Conservation (phyloP, 2,888 invertebrate species). For the Cephus rjabovi region DNA sequence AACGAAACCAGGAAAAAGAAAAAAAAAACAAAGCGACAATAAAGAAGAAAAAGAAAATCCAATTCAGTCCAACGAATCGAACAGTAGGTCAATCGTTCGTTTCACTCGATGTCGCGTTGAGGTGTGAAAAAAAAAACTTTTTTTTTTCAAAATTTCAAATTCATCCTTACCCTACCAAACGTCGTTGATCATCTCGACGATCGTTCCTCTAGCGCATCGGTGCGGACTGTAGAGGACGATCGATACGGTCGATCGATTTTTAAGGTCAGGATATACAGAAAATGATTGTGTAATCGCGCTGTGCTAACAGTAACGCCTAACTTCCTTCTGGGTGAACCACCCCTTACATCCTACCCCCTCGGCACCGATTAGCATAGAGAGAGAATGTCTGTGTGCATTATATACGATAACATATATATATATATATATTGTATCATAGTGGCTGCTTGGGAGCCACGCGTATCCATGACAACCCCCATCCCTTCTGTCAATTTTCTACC, state of each 20-base stretch:
- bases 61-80: neutral
- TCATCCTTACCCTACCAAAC: no score
- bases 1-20: no score
- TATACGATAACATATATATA: conserved; percentile 18
- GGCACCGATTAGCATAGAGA: conserved; percentile 6
- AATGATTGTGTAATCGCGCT: neutral
- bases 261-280: conserved; percentile 1
- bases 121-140: neutral
- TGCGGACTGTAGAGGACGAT: neutral
- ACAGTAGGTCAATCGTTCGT: neutral
- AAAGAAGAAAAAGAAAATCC: neutral
- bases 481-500: conserved; percentile 48
- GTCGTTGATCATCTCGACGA: no score
- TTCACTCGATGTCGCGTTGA: neutral
- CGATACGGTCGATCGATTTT: neutral
- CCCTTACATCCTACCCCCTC: neutral
- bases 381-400: conserved; percentile 2
- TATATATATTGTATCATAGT: conserved; percentile 42
- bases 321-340: neutral
- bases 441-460: conserved; percentile 50
- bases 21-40: neutral
- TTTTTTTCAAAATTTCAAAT: no score
- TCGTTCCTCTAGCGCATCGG: no score
- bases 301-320: neutral
- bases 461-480: conserved; percentile 59